These are phyloP conservation scores for Kradibia gibbosae DNA, from an alignment of 1,140 invertebrate genomes.

Conservation along the genomic window DNA sequence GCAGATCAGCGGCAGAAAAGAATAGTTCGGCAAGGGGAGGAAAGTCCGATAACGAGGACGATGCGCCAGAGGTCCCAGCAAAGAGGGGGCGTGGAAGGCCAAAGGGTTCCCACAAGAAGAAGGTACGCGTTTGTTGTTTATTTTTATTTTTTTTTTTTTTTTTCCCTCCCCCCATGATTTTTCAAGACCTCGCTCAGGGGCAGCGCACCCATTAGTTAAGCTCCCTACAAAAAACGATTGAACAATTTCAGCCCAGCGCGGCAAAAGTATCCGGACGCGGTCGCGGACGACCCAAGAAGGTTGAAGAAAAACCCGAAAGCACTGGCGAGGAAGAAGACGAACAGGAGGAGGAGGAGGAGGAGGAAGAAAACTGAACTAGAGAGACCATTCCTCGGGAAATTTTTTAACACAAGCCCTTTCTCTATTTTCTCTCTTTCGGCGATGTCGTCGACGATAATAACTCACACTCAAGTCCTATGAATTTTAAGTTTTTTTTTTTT, in stretches of 20 bases:
- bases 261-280: conserved; percentile 66
- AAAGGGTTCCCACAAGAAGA: conserved; percentile 72
- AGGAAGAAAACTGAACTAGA: conserved; percentile 67
- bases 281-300: conserved; percentile 71
- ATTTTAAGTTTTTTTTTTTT: conserved; percentile 42
- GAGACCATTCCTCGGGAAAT: conserved; percentile 54
- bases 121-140: conserved; percentile 56
- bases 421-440: conserved; percentile 48
- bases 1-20: conserved; percentile 65
- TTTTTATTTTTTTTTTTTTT: background rate
- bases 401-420: conserved; percentile 55
- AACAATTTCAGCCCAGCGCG: conserved; percentile 61
- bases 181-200: no score
- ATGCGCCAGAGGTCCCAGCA: conserved; percentile 68
- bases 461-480: conserved; percentile 45
- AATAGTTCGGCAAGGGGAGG: conserved; percentile 63
- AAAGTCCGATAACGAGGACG: conserved; percentile 71
- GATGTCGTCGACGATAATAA: conserved; percentile 45
- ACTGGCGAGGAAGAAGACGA: conserved; percentile 72
- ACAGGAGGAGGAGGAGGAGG: conserved; percentile 71
- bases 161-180: no score
- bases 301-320: conserved; percentile 72
- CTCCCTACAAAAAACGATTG: no score
- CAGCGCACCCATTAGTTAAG: no score
- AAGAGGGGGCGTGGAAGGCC: conserved; percentile 72